Percentiles rank a stretch among this genome's conserved stretches.
These are phyloP conservation scores for Chaenocephalus aceratus DNA, from an alignment of 2,113 vertebrate genomes.

Conservation along the genomic window DNA sequence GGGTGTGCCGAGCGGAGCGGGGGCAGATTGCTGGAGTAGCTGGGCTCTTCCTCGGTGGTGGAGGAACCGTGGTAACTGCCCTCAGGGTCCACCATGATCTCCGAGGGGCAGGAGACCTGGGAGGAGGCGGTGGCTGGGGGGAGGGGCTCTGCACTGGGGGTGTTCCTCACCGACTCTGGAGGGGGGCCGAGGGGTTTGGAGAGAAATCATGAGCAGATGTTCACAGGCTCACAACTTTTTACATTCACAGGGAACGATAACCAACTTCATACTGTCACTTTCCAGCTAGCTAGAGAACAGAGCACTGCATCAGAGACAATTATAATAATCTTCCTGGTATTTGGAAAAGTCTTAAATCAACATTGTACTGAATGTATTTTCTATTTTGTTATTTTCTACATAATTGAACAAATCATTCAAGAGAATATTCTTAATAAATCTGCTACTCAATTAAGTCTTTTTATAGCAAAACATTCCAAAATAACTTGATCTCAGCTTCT, in stretches of 20 bases:
- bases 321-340: not conserved
- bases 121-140: constrained; percentile 82
- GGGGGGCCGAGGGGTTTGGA: not conserved
- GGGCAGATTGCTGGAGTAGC: constrained; percentile 85
- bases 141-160: constrained; percentile 93
- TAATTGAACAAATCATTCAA: not conserved
- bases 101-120: constrained; percentile 87
- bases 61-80: constrained; percentile 89
- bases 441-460: not conserved
- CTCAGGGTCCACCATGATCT: constrained; percentile 89
- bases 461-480: not conserved
- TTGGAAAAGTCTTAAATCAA: not conserved
- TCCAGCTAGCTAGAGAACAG: not conserved
- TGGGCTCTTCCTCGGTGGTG: constrained; percentile 90
- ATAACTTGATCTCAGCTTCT: not conserved
- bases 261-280: not conserved
- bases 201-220: not conserved
- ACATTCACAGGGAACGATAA: not conserved
- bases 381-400: no score
- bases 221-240: not conserved
- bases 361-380: not conserved
- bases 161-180: constrained; percentile 94
- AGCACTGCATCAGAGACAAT: not conserved
- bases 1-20: constrained; percentile 89
- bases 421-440: not conserved